A percentile compares a stretch with the other conserved stretches of the same genome.
Evolutionary conservation across 2,797 vertebrate genomes (phyloP).

Genomic region (Mormyrops attenuatus): DNA sequence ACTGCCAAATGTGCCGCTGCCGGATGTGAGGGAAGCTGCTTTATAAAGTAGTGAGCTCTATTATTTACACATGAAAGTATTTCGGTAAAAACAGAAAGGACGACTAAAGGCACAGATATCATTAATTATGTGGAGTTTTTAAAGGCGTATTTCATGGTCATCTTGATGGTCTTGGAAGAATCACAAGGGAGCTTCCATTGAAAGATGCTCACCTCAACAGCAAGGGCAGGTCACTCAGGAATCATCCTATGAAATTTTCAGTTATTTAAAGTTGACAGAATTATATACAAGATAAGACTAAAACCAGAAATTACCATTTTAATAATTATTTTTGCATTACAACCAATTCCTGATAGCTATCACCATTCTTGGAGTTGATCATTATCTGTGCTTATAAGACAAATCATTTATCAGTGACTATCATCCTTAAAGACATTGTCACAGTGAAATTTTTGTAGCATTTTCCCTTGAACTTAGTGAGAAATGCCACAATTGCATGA

Average conservation of each 20-base stretch:
- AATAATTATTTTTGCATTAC: not conserved
- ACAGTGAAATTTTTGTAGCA: not conserved
- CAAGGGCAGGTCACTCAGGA: not conserved
- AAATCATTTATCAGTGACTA: not conserved
- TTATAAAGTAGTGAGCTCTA: not conserved
- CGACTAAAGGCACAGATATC: not conserved
- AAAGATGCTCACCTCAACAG: not conserved
- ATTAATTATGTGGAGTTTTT: not conserved
- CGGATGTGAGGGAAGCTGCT: not conserved
- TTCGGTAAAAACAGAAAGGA: not conserved
- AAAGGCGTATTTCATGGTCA: not conserved
- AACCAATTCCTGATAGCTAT: not conserved
- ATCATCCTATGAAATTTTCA: not conserved
- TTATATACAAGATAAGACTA: not conserved
- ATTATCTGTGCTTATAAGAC: not conserved
- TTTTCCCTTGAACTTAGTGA: not conserved
- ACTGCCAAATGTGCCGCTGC: not conserved
- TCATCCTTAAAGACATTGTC: not conserved
- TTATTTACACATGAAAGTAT: conserved; percentile 6
- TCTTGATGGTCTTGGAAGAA: not conserved
- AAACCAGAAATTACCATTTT: not conserved
- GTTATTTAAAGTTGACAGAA: not conserved
- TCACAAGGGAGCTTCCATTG: not conserved
- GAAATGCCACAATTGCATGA: not conserved
- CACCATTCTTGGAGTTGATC: not conserved